A percentile compares a stretch with the other conserved stretches of the same genome.
phyloP scores from a whole-genome alignment of 1,140 invertebrate species.

The Maniola jurtina region DNA sequence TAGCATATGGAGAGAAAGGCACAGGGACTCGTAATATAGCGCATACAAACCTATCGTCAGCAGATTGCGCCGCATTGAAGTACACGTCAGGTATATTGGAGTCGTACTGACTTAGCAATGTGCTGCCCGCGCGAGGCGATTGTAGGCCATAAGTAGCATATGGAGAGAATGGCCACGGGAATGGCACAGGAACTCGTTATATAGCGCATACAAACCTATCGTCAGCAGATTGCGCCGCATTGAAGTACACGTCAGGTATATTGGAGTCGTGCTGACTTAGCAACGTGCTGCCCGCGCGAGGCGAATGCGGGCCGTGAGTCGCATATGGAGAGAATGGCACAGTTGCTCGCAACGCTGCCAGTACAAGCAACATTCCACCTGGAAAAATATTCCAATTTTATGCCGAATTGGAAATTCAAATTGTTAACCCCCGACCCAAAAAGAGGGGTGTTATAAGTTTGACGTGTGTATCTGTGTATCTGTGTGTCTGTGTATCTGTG shows the following conservation, averaged over 20 bases:
- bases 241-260: slow-evolving; percentile 66
- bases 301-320: slow-evolving; percentile 62
- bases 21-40: too few relatives aligned
- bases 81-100: slow-evolving; percentile 63
- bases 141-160: slow-evolving; percentile 47
- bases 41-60: slow-evolving; percentile 50
- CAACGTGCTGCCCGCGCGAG: slow-evolving; percentile 64
- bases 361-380: slow-evolving; percentile 61
- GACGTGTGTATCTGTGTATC: too few relatives aligned
- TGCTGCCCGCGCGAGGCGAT: slow-evolving; percentile 65
- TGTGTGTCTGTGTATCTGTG: too few relatives aligned
- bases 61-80: slow-evolving; percentile 61
- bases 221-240: slow-evolving; percentile 56
- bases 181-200: too few relatives aligned
- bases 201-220: slow-evolving; percentile 42
- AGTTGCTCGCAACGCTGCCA: slow-evolving; percentile 59
- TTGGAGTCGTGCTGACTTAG: slow-evolving; percentile 65
- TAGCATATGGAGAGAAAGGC: background rate
- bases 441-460: too few relatives aligned
- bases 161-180: slow-evolving; percentile 32
- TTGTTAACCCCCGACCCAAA: too few relatives aligned
- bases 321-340: slow-evolving; percentile 69
- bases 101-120: slow-evolving; percentile 65
- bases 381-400: slow-evolving; percentile 6
- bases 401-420: background rate